Percentiles rank a stretch among this genome's conserved stretches.
phyloP scores from a whole-genome alignment of 2,888 invertebrate species.

The Dichetophora obliterata region DNA sequence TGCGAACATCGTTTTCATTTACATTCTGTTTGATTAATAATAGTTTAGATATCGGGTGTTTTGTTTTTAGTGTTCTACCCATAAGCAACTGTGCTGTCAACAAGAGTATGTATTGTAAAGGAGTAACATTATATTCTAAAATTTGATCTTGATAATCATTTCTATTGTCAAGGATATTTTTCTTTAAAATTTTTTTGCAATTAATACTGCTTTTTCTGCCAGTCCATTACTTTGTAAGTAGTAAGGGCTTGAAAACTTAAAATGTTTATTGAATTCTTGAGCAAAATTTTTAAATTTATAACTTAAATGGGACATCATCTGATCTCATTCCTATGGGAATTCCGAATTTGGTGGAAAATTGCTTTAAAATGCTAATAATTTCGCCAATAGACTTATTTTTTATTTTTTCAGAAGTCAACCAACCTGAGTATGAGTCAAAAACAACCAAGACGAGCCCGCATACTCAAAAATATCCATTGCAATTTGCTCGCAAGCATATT shows the following conservation, averaged over 20 bases:
- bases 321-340: constrained; percentile 19
- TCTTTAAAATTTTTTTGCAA: constrained; percentile 9
- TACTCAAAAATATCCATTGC: constrained; percentile 26
- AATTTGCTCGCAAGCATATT: constrained; percentile 8
- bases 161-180: constrained; percentile 8
- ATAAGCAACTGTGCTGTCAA: constrained; percentile 26
- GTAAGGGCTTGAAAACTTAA: constrained; percentile 16
- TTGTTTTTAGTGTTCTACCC: constrained; percentile 26
- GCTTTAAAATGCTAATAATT: background rate
- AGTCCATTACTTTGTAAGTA: constrained; percentile 29
- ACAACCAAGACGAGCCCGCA: constrained; percentile 21
- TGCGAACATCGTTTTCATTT: too few relatives aligned
- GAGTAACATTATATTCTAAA: background rate
- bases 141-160: background rate
- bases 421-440: constrained; percentile 29
- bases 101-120: constrained; percentile 15
- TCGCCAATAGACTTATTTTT: too few relatives aligned
- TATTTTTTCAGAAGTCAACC: background rate
- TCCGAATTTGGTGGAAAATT: constrained; percentile 13
- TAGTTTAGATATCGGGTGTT: constrained; percentile 19
- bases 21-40: background rate
- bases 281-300: constrained; percentile 15
- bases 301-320: constrained; percentile 20
- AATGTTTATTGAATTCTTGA: background rate
- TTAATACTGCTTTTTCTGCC: constrained; percentile 26